Evolutionary conservation across 2,113 vertebrate species (phyloP).

Genomic region (Perca fluviatilis): DNA sequence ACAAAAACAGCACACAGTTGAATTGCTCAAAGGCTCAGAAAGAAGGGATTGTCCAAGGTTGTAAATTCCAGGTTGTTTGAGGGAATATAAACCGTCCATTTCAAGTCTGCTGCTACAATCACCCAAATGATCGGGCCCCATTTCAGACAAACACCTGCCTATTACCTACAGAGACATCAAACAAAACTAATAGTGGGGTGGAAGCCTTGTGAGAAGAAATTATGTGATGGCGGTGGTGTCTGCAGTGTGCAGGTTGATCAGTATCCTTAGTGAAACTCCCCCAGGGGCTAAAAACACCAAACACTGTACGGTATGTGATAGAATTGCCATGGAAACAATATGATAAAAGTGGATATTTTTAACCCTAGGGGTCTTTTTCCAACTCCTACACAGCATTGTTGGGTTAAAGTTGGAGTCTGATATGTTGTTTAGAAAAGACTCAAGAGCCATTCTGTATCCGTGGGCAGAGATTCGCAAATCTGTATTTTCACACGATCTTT

Average conservation of each 20-base stretch:
- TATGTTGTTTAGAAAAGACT: background rate
- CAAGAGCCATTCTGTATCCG: background rate
- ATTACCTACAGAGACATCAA: slow-evolving; percentile 66
- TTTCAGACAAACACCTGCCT: slow-evolving; percentile 51
- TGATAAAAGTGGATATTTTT: slow-evolving; percentile 44
- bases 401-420: slow-evolving; percentile 29
- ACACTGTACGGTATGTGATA: slow-evolving; percentile 6
- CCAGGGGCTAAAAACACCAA: background rate
- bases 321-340: slow-evolving; percentile 72
- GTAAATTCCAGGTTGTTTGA: slow-evolving; percentile 51
- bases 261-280: slow-evolving; percentile 36
- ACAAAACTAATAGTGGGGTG: slow-evolving; percentile 57
- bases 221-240: slow-evolving; percentile 23
- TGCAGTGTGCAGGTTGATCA: slow-evolving; percentile 50
- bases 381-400: slow-evolving; percentile 48
- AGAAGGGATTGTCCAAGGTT: slow-evolving; percentile 23
- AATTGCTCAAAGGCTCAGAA: slow-evolving; percentile 7
- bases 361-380: slow-evolving; percentile 38
- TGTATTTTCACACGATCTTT: background rate
- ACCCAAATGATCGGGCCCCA: slow-evolving; percentile 29
- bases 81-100: slow-evolving; percentile 29
- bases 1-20: background rate
- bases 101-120: slow-evolving; percentile 32
- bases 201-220: slow-evolving; percentile 20
- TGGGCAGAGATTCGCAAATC: background rate